phyloP scores from a whole-genome alignment of 1,140 invertebrate species.

The Cherax destructor region DNA sequence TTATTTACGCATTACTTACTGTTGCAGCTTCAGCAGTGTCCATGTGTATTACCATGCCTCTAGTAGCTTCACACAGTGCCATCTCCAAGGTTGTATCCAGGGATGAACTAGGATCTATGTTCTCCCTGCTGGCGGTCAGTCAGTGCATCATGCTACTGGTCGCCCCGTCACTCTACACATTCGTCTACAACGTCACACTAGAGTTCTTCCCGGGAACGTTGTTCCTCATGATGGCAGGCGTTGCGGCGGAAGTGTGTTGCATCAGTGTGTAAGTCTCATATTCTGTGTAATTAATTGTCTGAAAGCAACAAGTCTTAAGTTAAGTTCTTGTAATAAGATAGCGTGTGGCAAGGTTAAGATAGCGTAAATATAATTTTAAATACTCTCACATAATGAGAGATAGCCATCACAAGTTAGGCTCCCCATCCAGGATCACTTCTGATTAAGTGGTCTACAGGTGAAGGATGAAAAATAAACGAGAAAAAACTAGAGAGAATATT shows the following conservation, averaged over 20 bases:
- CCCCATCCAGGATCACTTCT: too few relatives aligned
- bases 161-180: not conserved
- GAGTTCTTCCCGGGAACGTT: constrained; percentile 30
- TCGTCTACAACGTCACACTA: constrained; percentile 17
- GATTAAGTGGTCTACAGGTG: too few relatives aligned
- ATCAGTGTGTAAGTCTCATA: constrained; percentile 11
- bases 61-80: not conserved
- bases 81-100: not conserved
- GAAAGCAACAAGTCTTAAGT: too few relatives aligned
- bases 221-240: constrained; percentile 15
- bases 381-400: too few relatives aligned
- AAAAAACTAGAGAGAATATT: too few relatives aligned
- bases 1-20: not conserved
- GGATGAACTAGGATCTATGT: not conserved
- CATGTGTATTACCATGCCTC: not conserved
- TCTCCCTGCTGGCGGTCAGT: not conserved
- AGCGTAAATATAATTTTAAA: too few relatives aligned
- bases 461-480: too few relatives aligned
- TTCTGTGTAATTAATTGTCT: too few relatives aligned
- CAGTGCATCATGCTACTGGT: constrained; percentile 2
- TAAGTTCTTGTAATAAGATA: too few relatives aligned
- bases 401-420: too few relatives aligned
- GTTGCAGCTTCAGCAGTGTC: not conserved
- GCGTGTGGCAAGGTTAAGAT: too few relatives aligned
- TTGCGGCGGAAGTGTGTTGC: not conserved